phyloP scores from a whole-genome alignment of 2,113 vertebrate species.

The Tursiops truncatus region DNA sequence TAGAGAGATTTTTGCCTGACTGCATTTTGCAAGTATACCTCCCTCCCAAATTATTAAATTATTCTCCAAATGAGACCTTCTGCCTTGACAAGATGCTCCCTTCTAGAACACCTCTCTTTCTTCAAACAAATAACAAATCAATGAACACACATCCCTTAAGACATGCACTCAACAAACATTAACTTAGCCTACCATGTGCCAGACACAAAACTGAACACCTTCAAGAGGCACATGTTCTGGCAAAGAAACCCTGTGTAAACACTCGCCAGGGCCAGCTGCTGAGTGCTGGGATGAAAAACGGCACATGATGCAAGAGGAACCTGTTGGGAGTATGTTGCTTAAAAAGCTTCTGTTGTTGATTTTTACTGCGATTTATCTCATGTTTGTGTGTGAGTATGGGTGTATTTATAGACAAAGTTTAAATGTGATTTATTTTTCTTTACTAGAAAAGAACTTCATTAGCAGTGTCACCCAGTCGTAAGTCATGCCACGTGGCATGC shows the following conservation, averaged over 20 bases:
- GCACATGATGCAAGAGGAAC: accelerated
- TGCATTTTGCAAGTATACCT: background rate
- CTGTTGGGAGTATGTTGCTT: background rate
- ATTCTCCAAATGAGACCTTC: background rate
- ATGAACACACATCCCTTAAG: background rate
- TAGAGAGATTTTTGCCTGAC: background rate
- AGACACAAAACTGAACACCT: background rate
- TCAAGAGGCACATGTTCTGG: background rate
- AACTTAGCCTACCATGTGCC: background rate
- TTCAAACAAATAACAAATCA: background rate
- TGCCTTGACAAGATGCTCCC: background rate
- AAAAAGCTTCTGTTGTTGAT: background rate
- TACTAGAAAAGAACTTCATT: background rate
- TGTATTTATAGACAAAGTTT: background rate
- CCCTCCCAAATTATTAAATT: background rate
- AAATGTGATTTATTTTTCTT: background rate
- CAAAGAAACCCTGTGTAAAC: background rate
- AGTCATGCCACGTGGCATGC: no score
- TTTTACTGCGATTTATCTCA: background rate
- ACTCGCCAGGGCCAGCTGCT: background rate
- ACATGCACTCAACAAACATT: background rate
- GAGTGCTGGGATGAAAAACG: background rate
- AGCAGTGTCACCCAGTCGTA: background rate
- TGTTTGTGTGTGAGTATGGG: background rate
- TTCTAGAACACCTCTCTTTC: background rate